Conservation (phyloP, 2,888 invertebrate species). For the Mesorhabditis spiculigera region DNA sequence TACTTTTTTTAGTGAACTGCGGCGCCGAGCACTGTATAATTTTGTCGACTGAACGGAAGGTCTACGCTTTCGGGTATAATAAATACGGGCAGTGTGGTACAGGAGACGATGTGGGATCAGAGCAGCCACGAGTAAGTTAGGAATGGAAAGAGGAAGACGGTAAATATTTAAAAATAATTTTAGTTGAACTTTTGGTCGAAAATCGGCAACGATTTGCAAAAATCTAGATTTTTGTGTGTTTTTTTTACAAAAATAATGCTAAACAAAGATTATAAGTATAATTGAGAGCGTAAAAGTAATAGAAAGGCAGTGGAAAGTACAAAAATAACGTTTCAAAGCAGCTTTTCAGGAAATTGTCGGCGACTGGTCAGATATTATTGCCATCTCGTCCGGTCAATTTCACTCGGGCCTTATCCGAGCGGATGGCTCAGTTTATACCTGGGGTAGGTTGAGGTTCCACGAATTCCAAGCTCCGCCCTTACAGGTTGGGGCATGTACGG, state of each 20-base stretch:
- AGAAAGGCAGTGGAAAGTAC: too few species aligned
- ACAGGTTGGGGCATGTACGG: slow-evolving; percentile 48
- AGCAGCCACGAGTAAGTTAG: slow-evolving; percentile 19
- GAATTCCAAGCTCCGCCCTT: neutral
- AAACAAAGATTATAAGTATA: neutral
- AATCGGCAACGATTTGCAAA: too few species aligned
- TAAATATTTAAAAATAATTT: too few species aligned
- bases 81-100: slow-evolving; percentile 53
- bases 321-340: too few species aligned
- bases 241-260: neutral
- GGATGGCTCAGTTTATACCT: slow-evolving; percentile 40
- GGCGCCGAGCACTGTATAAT: slow-evolving; percentile 51
- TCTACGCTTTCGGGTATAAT: slow-evolving; percentile 47
- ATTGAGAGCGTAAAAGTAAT: too few species aligned
- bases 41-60: slow-evolving; percentile 21
- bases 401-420: slow-evolving; percentile 45
- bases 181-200: too few species aligned
- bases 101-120: slow-evolving; percentile 29
- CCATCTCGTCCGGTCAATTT: slow-evolving; percentile 49
- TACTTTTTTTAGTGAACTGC: slow-evolving; percentile 16
- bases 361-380: slow-evolving; percentile 29
- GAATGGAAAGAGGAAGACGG: neutral
- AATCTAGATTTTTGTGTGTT: too few species aligned
- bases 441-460: slow-evolving; percentile 19
- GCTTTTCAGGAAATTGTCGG: slow-evolving; percentile 38